Conservation (phyloP, 2,113 vertebrate genomes). For the Callipepla squamata region DNA sequence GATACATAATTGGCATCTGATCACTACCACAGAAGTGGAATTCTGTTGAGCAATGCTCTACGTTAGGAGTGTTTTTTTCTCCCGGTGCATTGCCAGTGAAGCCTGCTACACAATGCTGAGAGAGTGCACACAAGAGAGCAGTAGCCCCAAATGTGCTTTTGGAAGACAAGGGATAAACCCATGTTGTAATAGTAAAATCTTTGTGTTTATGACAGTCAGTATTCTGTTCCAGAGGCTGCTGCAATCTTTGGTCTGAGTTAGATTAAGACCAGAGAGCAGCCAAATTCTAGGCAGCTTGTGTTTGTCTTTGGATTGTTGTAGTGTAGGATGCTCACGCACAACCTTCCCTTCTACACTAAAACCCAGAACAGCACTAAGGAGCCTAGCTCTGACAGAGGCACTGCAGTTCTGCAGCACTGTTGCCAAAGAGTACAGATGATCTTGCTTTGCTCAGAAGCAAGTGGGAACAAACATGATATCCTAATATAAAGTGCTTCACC, state of each 20-base stretch:
- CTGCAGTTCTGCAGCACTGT: background rate
- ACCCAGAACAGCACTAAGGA: background rate
- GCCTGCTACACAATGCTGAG: background rate
- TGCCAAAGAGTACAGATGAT: background rate
- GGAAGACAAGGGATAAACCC: background rate
- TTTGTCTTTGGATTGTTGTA: background rate
- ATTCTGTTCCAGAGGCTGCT: background rate
- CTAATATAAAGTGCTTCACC: background rate
- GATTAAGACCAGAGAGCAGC: background rate
- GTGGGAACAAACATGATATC: background rate
- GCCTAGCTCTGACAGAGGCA: background rate
- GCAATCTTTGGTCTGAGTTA: background rate
- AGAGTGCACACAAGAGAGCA: accelerated
- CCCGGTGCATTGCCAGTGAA: background rate
- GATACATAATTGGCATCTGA: conserved; percentile 50
- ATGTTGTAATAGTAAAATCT: background rate
- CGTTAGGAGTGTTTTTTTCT: conserved; percentile 27
- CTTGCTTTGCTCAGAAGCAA: background rate
- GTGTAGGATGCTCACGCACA: background rate
- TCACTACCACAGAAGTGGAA: conserved; percentile 35
- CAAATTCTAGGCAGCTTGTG: background rate
- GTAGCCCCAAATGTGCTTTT: background rate
- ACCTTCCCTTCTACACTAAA: background rate
- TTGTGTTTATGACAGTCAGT: background rate
- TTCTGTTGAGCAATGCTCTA: conserved; percentile 53